Percentiles rank a stretch among this genome's conserved stretches.
Conservation (phyloP, 2,797 vertebrate species). For the Rhinoraja longicauda region DNA sequence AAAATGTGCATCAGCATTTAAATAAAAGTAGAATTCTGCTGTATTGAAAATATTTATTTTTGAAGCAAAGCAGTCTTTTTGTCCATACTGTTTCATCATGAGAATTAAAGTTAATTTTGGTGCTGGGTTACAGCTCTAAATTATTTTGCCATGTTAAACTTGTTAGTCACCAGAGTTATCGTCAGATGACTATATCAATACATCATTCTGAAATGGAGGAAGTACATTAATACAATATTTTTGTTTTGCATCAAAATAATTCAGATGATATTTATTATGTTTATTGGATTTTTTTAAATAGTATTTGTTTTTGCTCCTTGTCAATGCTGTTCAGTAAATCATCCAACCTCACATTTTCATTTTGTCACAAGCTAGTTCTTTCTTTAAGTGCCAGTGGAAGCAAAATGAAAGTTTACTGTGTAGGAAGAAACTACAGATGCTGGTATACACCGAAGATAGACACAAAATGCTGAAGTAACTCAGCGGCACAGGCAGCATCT, state of each 20-base stretch:
- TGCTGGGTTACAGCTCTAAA: neutral
- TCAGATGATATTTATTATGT: neutral
- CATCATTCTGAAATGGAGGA: neutral
- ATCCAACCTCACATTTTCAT: no score
- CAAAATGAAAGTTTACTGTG: neutral
- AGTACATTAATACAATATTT: neutral
- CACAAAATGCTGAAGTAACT: no score
- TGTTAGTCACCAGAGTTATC: conserved; percentile 13
- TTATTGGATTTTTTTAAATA: neutral
- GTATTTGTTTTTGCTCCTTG: neutral
- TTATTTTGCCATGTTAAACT: conserved; percentile 10
- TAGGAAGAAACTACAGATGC: no score
- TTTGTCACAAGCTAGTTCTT: neutral
- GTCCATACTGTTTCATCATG: neutral
- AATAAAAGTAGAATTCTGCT: conserved; percentile 5
- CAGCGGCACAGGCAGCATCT: no score
- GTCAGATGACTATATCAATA: neutral
- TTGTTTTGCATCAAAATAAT: neutral
- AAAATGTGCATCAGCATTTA: neutral
- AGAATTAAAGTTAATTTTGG: neutral
- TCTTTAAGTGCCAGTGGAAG: neutral
- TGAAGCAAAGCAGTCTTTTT: neutral
- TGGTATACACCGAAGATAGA: no score
- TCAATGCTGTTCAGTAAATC: neutral
- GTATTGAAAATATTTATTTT: neutral